Conservation (phyloP, 2,113 vertebrate genomes). For the Morone saxatilis region DNA sequence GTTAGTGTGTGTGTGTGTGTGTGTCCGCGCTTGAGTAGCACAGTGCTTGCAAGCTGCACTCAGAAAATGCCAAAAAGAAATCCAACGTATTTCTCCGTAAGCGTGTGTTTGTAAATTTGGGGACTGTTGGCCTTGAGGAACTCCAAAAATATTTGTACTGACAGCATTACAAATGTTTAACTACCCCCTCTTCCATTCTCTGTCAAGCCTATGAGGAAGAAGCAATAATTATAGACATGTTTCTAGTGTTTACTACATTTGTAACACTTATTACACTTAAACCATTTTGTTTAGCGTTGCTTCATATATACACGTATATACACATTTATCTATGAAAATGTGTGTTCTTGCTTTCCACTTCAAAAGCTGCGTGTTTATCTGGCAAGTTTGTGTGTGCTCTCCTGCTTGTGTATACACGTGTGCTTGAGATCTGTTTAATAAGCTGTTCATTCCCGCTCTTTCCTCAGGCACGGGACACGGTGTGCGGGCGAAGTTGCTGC, state of each 20-base stretch:
- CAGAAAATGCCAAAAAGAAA: background rate
- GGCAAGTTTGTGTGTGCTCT: conserved; percentile 24
- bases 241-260: conserved; percentile 14
- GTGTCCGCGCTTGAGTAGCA: background rate
- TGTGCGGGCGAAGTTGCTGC: conserved; percentile 99
- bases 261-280: conserved; percentile 19
- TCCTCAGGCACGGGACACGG: conserved; percentile 96
- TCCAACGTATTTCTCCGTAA: background rate
- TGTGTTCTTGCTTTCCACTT: conserved; percentile 27
- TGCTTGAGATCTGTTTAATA: conserved; percentile 40
- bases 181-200: background rate
- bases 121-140: background rate
- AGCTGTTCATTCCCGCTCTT: conserved; percentile 46
- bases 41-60: background rate
- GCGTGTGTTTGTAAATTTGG: background rate
- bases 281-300: background rate
- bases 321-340: conserved; percentile 32
- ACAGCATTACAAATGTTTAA: conserved; percentile 1
- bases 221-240: conserved; percentile 1
- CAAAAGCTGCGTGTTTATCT: conserved; percentile 38
- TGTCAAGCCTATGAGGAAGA: background rate
- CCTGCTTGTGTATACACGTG: conserved; percentile 40
- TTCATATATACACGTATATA: conserved; percentile 13
- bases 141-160: background rate
- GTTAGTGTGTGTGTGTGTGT: conserved; percentile 20